Conservation (phyloP, 2,113 vertebrate species). For the Lonchura striata region DNA sequence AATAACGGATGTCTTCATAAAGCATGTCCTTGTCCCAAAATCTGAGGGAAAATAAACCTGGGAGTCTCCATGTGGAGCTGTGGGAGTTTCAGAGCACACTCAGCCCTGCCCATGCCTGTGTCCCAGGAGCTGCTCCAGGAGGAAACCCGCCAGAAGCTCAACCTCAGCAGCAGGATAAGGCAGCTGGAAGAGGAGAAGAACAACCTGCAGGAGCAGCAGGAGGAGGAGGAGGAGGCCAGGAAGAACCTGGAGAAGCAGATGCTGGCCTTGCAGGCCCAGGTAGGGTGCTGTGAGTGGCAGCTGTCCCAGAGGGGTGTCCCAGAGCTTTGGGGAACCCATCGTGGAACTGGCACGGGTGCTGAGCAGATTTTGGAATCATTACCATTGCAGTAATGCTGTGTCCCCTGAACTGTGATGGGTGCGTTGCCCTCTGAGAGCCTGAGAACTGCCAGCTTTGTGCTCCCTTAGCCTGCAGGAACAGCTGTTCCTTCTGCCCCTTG, state of each 20-base stretch:
- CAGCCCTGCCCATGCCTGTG: neutral
- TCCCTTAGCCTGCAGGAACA: neutral
- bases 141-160: conserved; percentile 95
- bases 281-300: conserved; percentile 4
- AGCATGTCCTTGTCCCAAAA: neutral
- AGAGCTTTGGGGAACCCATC: neutral
- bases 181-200: conserved; percentile 95
- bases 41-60: neutral
- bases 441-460: neutral
- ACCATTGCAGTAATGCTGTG: neutral
- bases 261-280: conserved; percentile 86
- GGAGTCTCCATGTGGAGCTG: accelerated
- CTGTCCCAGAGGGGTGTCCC: neutral
- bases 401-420: neutral
- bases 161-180: conserved; percentile 90
- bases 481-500: neutral
- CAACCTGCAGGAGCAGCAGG: conserved; percentile 92
- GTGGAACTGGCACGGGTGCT: accelerated
- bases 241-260: conserved; percentile 93
- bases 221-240: conserved; percentile 92
- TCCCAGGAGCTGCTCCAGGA: conserved; percentile 92
- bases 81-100: neutral
- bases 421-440: neutral
- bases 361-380: no score
- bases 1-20: neutral